phyloP scores from a whole-genome alignment of 1,140 invertebrate species.

The Meteorus sp. region DNA sequence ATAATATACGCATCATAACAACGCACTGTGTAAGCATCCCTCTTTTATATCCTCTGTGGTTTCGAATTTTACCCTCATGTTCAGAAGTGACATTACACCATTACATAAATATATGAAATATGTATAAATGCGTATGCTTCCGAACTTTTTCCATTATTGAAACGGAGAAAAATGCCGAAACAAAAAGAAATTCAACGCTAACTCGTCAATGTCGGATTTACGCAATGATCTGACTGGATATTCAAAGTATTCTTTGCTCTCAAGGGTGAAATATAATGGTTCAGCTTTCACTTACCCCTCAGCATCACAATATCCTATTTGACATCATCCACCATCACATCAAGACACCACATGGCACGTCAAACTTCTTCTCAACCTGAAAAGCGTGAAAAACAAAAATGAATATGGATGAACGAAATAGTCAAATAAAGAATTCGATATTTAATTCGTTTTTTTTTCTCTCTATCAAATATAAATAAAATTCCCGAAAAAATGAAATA shows the following conservation, averaged over 20 bases:
- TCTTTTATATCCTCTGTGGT: too few relatives aligned
- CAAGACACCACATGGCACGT: neutral
- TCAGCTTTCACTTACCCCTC: slow-evolving; percentile 17
- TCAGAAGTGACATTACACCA: too few relatives aligned
- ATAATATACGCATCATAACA: neutral
- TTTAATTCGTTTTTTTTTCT: neutral
- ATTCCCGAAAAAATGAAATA: too few relatives aligned
- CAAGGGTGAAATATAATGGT: slow-evolving; percentile 28
- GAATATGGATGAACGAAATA: neutral
- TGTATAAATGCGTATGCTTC: neutral
- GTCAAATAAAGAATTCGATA: neutral
- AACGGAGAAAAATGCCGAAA: neutral
- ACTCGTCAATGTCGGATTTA: slow-evolving; percentile 24
- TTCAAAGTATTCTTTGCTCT: slow-evolving; percentile 14
- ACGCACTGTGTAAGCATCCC: too few relatives aligned
- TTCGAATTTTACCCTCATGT: too few relatives aligned
- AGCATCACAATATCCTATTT: neutral
- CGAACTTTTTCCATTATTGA: neutral
- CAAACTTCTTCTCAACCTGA: neutral
- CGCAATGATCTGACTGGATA: slow-evolving; percentile 27
- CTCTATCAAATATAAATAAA: too few relatives aligned
- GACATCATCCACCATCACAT: neutral
- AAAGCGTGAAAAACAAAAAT: neutral
- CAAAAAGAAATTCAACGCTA: neutral
- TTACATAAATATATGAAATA: too few relatives aligned